Evolutionary conservation across 2,113 vertebrate species (phyloP), one percentile per base, ranked within the genome.

Genomic region (Tenebrosternarchus preto): DNA sequence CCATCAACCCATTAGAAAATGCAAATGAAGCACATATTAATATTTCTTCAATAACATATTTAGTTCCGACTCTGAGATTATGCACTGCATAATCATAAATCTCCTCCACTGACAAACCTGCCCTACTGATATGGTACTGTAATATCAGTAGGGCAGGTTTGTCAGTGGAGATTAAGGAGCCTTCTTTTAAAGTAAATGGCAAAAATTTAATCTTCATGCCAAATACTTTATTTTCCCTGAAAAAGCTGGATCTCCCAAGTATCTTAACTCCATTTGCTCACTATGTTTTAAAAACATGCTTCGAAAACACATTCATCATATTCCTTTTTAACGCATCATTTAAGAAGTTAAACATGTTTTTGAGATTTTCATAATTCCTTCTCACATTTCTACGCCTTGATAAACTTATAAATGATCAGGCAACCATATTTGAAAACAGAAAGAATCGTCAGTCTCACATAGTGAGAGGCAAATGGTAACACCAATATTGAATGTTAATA

Each of bases 371-470:
- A 50, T 15, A 12, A 46, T 46, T 57, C 15, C 2, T 4, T 25
- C 17, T 17, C 55, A 7, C 39, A n/a, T 16, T 12, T 22, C 8
- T 33, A 2, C 20, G 53, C 31, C 63, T 57, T 20, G 31, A 29
- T n/a, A 50, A 22, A 24, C 31, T 11, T 43, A 25, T 15, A 8
- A 57, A 19, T 3, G 29, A 43, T 5, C 80, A 33, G 50, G 36
- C 31, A 72, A 46, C 15, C 66, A 43, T 53, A 68, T 80, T 73
- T 39, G 61, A 70, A 81, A 76, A 64, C 4, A 19, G 20, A 66
- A 19, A 20, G 43, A 39, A 59, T 61, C 15, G 76, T 80, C 46
- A 25, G 64, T 68, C 78, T 84, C 82, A 84, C 83, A 81, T 27
- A 63, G 79, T 75, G 70, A 81, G 78, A 84, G 75, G 78, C 75